Percentiles rank a stretch among this genome's conserved stretches.
Evolutionary conservation across 2,888 invertebrate genomes (phyloP).

Genomic region (Yponomeuta sedellus): DNA sequence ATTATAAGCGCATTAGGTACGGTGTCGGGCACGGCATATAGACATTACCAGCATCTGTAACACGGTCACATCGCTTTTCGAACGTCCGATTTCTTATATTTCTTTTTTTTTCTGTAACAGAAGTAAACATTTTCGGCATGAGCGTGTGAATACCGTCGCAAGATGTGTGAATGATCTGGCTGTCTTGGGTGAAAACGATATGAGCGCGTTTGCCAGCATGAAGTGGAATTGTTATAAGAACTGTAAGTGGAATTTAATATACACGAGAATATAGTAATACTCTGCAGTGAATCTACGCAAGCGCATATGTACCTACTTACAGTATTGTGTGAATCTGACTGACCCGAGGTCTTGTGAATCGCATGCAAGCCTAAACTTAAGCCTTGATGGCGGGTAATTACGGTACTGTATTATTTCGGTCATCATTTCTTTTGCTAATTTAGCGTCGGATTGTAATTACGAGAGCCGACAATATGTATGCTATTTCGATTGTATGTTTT

Average conservation of each 20-base stretch:
- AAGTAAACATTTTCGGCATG: constrained; percentile 47
- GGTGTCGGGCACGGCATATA: constrained; percentile 61
- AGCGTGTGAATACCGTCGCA: constrained; percentile 50
- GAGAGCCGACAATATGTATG: background rate
- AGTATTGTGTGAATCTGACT: background rate
- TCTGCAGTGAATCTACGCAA: constrained; percentile 13
- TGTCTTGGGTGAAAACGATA: constrained; percentile 21
- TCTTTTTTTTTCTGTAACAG: constrained; percentile 49
- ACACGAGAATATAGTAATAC: background rate
- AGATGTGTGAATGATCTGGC: constrained; percentile 34
- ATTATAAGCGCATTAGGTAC: constrained; percentile 72
- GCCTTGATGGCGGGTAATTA: background rate
- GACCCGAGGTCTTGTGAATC: constrained; percentile 17
- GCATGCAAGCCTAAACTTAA: constrained; percentile 3
- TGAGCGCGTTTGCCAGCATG: background rate
- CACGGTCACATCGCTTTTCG: constrained; percentile 69
- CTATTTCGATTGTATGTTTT: background rate
- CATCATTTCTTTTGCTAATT: constrained; percentile 11
- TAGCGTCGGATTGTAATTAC: background rate
- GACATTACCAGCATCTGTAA: constrained; percentile 64
- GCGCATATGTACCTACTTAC: constrained; percentile 4
- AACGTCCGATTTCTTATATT: constrained; percentile 49
- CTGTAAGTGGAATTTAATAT: constrained; percentile 18
- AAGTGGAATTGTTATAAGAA: constrained; percentile 3
- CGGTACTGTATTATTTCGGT: background rate